Base-by-base conservation (phyloP, 2,113 vertebrate species). In the Ursus arctos region DNA sequence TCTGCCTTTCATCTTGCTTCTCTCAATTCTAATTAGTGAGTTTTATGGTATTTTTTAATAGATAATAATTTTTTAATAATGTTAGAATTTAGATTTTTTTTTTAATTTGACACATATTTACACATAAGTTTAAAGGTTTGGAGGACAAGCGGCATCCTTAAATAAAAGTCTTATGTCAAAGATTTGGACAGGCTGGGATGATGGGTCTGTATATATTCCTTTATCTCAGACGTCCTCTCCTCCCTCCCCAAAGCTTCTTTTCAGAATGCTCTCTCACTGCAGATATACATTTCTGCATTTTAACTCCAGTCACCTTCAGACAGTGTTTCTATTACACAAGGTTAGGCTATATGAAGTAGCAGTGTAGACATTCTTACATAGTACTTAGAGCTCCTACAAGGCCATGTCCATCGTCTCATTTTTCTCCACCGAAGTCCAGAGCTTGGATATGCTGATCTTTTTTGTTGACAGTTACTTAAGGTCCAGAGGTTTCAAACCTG, bases 21-120 rank as follows among this genome's bases (percentile, higher is more conserved):
- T 18, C 59, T 77, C 51, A 47, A 77, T 82, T 88, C 51, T 92
- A 79, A 77, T 83, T 88, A 71, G 40, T 80, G 53, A 94, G 53
- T 63, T 43, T 95, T 82, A 43, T 31, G 22, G n/a, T 77, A 82
- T 95, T 88, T 88, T 49, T 88, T 47, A 88, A 83, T 53, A 84
- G 43, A 91, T n/a, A 40, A 40, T 40, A 40, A 82, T 95, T 88
- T 88, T 88, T 88, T 47, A 88, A 83, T 47, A 84, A 43, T 22
- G 7, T 77, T 67, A 67, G 6, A 67, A 67, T 67, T 67, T 67
- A 67, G 63, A 21, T 1, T 63, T 28, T 7, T 33, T 33, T 33
- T 33, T 33, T 33, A 16, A 33, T 67, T 67, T 67, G 31, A 67
- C 26, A 26, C 10, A 0, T 49, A 82, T 40, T 76, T 72, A 36